These are phyloP conservation scores for Leptopilina boulardi DNA, from an alignment of 1,140 invertebrate species.

Conservation along the genomic window DNA sequence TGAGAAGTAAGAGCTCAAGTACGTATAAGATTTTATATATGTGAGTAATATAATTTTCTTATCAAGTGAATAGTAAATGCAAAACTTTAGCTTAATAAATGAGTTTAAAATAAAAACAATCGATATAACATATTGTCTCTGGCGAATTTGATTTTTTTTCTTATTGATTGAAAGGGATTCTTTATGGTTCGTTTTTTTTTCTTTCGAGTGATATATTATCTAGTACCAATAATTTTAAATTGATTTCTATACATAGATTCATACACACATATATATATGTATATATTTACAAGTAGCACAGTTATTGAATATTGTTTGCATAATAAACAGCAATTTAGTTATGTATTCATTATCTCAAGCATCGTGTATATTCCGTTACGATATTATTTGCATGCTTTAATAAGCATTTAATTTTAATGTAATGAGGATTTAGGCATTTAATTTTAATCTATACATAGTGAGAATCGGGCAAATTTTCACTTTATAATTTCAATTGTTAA, in stretches of 20 bases:
- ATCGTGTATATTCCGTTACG: neutral
- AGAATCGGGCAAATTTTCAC: too few species aligned
- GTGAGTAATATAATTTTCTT: slow-evolving; percentile 3
- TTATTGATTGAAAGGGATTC: too few species aligned
- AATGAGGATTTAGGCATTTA: too few species aligned
- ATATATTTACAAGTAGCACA: slow-evolving; percentile 8
- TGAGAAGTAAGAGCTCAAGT: neutral
- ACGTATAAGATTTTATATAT: too few species aligned
- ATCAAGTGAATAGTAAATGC: neutral
- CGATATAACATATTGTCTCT: too few species aligned
- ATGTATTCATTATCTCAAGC: slow-evolving; percentile 10
- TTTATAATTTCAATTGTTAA: too few species aligned
- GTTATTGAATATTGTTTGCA: slow-evolving; percentile 7
- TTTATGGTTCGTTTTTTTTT: too few species aligned
- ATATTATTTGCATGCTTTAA: neutral
- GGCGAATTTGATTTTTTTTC: too few species aligned
- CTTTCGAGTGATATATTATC: neutral
- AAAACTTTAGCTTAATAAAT: neutral
- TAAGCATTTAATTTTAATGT: neutral
- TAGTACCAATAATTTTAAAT: neutral
- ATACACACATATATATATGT: too few species aligned
- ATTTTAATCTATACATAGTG: too few species aligned
- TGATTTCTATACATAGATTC: neutral
- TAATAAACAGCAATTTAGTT: slow-evolving; percentile 7
- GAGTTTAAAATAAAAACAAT: too few species aligned